A percentile compares a stretch with the other conserved stretches of the same genome.
Conservation (phyloP, 2,113 vertebrate genomes). For the Podiceps cristatus region DNA sequence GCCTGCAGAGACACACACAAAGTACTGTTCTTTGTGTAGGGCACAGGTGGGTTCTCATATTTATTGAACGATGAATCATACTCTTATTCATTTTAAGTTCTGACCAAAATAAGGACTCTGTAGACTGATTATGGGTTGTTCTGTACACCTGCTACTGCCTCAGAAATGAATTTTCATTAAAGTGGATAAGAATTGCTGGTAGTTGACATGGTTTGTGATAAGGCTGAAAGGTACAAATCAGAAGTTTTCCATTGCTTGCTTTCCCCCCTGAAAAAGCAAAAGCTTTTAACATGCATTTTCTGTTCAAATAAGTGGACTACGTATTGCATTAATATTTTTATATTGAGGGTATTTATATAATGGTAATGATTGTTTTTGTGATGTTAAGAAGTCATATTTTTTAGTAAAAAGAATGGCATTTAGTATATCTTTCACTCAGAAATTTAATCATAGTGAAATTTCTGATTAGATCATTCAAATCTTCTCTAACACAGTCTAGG, state of each 20-base stretch:
- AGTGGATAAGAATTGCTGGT: not conserved
- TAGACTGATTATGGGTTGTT: not conserved
- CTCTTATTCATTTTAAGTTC: not conserved
- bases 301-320: not conserved
- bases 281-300: not conserved
- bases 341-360: not conserved
- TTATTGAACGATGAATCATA: constrained; percentile 9
- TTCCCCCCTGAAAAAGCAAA: not conserved
- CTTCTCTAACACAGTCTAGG: not conserved
- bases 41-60: not conserved
- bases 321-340: not conserved
- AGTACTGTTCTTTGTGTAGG: not conserved
- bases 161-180: not conserved
- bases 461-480: not conserved
- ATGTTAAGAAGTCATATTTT: not conserved
- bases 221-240: not conserved
- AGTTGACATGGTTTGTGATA: not conserved
- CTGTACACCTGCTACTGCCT: not conserved
- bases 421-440: not conserved
- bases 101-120: not conserved
- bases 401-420: not conserved
- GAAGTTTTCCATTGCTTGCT: not conserved
- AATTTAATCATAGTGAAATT: not conserved
- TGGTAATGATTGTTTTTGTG: not conserved
- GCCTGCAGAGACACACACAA: not conserved